A percentile compares a stretch with the other conserved stretches of the same genome.
phyloP scores from a whole-genome alignment of 30 jellyfish, hydroid and myxozoan species.

The Phacellophora camtschatica region DNA sequence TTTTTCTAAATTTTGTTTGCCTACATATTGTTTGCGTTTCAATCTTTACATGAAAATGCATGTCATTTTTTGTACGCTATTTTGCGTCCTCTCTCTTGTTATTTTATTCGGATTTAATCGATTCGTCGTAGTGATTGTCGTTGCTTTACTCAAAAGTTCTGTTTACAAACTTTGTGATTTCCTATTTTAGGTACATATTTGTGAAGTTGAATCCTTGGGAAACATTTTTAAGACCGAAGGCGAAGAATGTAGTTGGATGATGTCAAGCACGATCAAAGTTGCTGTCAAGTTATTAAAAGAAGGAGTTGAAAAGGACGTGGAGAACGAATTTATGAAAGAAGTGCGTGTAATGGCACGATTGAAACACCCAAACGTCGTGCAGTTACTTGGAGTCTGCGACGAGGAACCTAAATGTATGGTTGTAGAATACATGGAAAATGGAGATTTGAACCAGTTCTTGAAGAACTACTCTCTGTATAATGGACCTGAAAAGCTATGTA shows the following conservation, averaged over 20 bases:
- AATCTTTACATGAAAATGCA: no score
- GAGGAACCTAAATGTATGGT: slow-evolving; percentile 89
- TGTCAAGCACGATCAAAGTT: slow-evolving; percentile 47
- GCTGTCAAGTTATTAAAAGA: slow-evolving; percentile 83
- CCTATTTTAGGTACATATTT: slow-evolving; percentile 17
- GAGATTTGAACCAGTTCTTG: slow-evolving; percentile 86
- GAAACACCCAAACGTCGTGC: slow-evolving; percentile 88
- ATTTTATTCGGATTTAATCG: no score
- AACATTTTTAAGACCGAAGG: slow-evolving; percentile 14
- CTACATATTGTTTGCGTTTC: no score
- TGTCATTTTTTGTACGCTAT: no score
- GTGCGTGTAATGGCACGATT: slow-evolving; percentile 90
- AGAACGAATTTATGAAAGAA: slow-evolving; percentile 86
- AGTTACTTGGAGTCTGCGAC: slow-evolving; percentile 80
- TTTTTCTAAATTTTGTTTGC: no score
- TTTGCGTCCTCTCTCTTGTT: no score
- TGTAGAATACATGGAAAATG: slow-evolving; percentile 92
- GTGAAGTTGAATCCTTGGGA: slow-evolving; percentile 49
- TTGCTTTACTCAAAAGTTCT: no score
- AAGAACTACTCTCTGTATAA: neutral
- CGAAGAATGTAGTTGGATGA: slow-evolving; percentile 18
- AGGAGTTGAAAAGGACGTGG: slow-evolving; percentile 64
- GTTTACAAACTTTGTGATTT: no score
- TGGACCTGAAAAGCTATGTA: neutral
- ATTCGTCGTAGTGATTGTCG: no score